phyloP scores from a whole-genome alignment of 2,888 invertebrate species.

The Chymomyza fuscimana region DNA sequence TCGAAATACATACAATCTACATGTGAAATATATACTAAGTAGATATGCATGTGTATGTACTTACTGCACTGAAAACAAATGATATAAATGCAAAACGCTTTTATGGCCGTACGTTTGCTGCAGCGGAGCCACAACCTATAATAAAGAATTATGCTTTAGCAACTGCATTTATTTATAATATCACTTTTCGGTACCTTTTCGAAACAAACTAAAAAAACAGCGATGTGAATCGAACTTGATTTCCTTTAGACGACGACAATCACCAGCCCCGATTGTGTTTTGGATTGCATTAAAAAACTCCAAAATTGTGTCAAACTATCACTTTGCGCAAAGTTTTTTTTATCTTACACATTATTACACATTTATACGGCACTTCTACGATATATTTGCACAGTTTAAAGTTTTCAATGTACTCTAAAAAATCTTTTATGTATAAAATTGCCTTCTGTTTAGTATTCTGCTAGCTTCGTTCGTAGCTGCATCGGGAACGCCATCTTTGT shows the following conservation, averaged over 20 bases:
- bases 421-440: slow-evolving; percentile 34
- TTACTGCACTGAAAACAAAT: slow-evolving; percentile 5
- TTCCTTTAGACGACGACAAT: slow-evolving; percentile 53
- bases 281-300: slow-evolving; percentile 44
- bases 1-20: background rate
- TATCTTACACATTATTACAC: slow-evolving; percentile 42
- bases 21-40: background rate
- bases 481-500: slow-evolving; percentile 60
- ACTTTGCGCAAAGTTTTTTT: slow-evolving; percentile 40
- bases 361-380: slow-evolving; percentile 16
- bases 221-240: slow-evolving; percentile 48
- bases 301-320: slow-evolving; percentile 36
- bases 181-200: slow-evolving; percentile 14
- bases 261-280: slow-evolving; percentile 43
- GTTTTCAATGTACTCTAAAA: slow-evolving; percentile 30
- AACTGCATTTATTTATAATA: background rate
- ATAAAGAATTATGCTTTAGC: background rate
- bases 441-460: slow-evolving; percentile 42
- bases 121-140: slow-evolving; percentile 16
- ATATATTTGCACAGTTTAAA: slow-evolving; percentile 31
- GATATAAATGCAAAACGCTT: slow-evolving; percentile 25
- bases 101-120: slow-evolving; percentile 13
- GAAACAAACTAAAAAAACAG: slow-evolving; percentile 20
- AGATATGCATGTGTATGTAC: slow-evolving; percentile 11
- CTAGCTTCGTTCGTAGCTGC: slow-evolving; percentile 56